phyloP scores from a whole-genome alignment of 2,113 vertebrate species.

The Gorsachius goisagi region DNA sequence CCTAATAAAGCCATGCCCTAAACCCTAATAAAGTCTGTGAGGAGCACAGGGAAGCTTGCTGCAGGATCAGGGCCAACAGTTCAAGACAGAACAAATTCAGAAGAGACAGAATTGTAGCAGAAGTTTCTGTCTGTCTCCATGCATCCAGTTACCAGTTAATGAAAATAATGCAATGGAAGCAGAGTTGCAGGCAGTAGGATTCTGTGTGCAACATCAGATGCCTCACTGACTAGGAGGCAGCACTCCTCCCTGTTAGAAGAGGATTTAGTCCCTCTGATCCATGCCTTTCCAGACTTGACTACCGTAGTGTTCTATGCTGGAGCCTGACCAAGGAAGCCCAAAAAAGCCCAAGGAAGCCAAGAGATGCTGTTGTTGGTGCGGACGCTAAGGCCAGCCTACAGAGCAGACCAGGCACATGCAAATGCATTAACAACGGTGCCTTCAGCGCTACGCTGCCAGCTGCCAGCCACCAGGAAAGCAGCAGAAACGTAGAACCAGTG shows the following conservation, averaged over 20 bases:
- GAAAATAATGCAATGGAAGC: background rate
- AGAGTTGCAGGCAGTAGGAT: background rate
- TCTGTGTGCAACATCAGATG: background rate
- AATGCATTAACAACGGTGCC: accelerated
- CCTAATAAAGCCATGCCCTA: background rate
- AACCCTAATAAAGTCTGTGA: background rate
- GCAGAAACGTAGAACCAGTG: background rate
- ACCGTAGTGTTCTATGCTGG: background rate
- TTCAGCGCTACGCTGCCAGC: accelerated
- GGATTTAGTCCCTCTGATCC: background rate
- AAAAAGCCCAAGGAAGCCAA: background rate
- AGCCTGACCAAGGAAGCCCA: background rate
- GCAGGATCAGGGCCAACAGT: background rate
- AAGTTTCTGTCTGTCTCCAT: background rate
- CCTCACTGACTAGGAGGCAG: background rate
- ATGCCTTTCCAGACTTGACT: background rate
- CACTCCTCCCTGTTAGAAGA: background rate
- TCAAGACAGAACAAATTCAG: background rate
- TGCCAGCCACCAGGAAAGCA: background rate
- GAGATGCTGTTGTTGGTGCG: accelerated
- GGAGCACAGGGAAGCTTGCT: background rate
- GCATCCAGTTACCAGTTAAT: background rate
- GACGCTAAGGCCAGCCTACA: background rate
- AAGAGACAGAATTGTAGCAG: background rate
- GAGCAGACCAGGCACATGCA: background rate